Conservation (phyloP, 2,797 vertebrate genomes). For the Spinus pinus region DNA sequence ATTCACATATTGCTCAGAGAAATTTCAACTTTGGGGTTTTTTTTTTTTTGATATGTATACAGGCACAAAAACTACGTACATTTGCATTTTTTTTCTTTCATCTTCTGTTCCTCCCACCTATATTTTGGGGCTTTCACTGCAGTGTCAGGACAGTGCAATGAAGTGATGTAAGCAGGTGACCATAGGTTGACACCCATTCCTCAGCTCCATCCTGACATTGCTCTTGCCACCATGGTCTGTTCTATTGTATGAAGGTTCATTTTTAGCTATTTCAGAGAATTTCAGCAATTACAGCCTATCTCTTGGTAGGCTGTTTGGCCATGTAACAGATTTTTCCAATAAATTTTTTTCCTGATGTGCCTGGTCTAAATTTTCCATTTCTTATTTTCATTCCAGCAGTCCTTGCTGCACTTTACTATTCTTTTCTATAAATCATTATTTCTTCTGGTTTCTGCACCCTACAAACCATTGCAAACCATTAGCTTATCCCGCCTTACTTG, state of each 20-base stretch:
- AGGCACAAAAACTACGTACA: background rate
- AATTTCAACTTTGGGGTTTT: rapidly evolving
- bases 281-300: background rate
- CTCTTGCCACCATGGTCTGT: background rate
- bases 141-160: background rate
- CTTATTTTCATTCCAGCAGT: slow-evolving; percentile 9
- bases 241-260: background rate
- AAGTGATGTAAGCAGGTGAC: background rate
- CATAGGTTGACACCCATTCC: background rate
- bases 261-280: background rate
- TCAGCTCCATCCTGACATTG: background rate
- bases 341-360: background rate
- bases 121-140: background rate
- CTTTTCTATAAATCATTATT: background rate
- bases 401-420: background rate
- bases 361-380: background rate
- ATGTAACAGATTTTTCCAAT: background rate
- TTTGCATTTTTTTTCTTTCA: background rate
- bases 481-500: background rate
- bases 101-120: background rate
- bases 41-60: background rate
- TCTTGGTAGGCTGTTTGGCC: background rate
- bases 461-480: background rate
- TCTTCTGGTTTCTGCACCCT: background rate
- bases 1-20: background rate